Evolutionary conservation across 2,888 invertebrate genomes (phyloP).

Genomic region (Tinea semifulvella): DNA sequence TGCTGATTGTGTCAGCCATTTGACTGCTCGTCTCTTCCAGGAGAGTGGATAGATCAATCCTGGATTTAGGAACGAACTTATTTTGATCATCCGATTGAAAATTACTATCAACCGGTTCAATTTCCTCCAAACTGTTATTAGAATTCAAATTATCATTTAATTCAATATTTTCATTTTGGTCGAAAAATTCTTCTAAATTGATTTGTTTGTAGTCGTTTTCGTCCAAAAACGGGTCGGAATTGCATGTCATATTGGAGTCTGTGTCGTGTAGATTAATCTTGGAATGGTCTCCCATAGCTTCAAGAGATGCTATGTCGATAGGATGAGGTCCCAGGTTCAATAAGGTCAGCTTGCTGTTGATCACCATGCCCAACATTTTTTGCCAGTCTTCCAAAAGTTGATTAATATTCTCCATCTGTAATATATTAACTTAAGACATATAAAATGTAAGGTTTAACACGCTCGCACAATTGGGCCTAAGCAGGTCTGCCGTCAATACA

Average conservation of each 20-base stretch:
- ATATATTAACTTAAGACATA: no score
- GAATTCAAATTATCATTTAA: no score
- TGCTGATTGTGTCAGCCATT: conserved; percentile 32
- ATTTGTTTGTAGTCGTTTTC: no score
- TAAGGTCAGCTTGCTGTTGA: conserved; percentile 37
- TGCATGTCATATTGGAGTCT: conserved; percentile 37
- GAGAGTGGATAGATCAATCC: conserved; percentile 22
- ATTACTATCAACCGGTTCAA: background rate
- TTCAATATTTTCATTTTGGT: no score
- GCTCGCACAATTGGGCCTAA: no score
- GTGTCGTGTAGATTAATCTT: conserved; percentile 35
- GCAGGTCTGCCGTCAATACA: no score
- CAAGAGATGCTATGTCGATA: conserved; percentile 39
- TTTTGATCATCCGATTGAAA: no score
- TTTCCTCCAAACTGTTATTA: conserved; percentile 32
- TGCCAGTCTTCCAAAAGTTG: conserved; percentile 52
- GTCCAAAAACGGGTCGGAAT: conserved; percentile 31
- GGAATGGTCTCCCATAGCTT: conserved; percentile 48
- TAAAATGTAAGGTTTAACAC: no score
- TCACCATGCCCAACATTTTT: conserved; percentile 42
- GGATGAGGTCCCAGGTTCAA: conserved; percentile 31
- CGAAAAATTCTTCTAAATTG: no score
- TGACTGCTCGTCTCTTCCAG: conserved; percentile 49
- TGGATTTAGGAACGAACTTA: no score
- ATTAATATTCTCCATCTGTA: conserved; percentile 47